These are phyloP conservation scores for Rhinophrynus dorsalis DNA, from an alignment of 2,797 vertebrate genomes.

Conservation along the genomic window DNA sequence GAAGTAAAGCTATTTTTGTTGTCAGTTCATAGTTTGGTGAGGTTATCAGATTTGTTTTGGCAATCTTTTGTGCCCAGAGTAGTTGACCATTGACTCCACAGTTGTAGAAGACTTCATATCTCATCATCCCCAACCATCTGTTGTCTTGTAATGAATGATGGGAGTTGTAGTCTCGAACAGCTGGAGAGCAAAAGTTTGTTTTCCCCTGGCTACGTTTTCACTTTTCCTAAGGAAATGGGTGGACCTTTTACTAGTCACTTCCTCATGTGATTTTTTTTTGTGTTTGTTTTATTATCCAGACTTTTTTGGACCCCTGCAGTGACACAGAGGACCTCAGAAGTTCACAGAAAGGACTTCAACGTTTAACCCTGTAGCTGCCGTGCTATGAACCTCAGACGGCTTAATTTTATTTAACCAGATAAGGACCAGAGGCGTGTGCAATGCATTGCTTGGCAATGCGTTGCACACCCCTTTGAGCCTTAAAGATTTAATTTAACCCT, in stretches of 20 bases:
- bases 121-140: too few relatives aligned
- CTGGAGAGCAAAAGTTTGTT: too few relatives aligned
- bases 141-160: too few relatives aligned
- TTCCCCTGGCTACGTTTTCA: constrained; percentile 42
- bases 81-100: too few relatives aligned
- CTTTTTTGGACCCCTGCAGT: constrained; percentile 30
- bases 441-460: too few relatives aligned
- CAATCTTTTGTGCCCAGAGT: too few relatives aligned
- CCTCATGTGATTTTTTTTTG: constrained; percentile 45
- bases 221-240: constrained; percentile 57
- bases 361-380: background rate
- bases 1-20: too few relatives aligned
- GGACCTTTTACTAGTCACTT: constrained; percentile 54
- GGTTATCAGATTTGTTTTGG: background rate
- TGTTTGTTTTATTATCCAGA: constrained; percentile 54
- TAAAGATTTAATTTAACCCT: background rate
- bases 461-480: background rate
- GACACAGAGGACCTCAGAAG: background rate
- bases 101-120: too few relatives aligned
- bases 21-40: background rate
- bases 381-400: too few relatives aligned
- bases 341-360: background rate
- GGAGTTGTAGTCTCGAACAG: too few relatives aligned
- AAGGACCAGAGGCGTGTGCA: too few relatives aligned
- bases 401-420: too few relatives aligned